Base-by-base conservation (phyloP, 2,113 vertebrate species). In the Ia io region DNA sequence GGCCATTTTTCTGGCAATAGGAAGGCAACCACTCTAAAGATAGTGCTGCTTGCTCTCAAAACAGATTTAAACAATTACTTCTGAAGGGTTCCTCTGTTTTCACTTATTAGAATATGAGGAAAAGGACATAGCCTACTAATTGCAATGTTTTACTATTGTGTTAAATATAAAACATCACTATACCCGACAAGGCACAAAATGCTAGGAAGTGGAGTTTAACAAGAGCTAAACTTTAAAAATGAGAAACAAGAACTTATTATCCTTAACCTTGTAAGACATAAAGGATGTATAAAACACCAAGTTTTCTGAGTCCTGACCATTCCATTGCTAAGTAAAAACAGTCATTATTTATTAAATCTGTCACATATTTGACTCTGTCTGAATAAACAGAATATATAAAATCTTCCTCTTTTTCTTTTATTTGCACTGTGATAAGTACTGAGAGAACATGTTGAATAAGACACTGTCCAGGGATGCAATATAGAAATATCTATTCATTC, bases 311-410 rank as follows among this genome's bases (percentile, higher is more conserved):
- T 44, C 44, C 9, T 71, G 28, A 32, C 37, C 6, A 42, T 71
- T 42, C 51, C 20, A 35, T 5, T 23, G 3, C 25, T 80, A 67
- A 77, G 12, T 23, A 7, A 11, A 59, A 78, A 84, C 9, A 59
- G 30, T 44, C 65, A 49, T 6, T 76, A 22, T 67, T 69, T 85
- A 71, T 53, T 63, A 65, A 88, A 78, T 11, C 69, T 16, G 65
- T n/a, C 74, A 88, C 44, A 49, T 67, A 91, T n/a, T 73, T 84
- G 47, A 69, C 42, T 79, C 40, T 63, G 0, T 84, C 87, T 32
- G 65, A 95, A 94, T 94, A 74, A 96, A 42, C 12, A 61, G 79
- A 96, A 97, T 73, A 61, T 88, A 91, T 76, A 79, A 94, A 85
- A 67, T 53, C 49, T 1, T 85, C 20, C 17, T 37, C 47, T 35